These are phyloP conservation scores for Chrysina gloriosa DNA, from an alignment of 2,888 invertebrate species.

Conservation along the genomic window DNA sequence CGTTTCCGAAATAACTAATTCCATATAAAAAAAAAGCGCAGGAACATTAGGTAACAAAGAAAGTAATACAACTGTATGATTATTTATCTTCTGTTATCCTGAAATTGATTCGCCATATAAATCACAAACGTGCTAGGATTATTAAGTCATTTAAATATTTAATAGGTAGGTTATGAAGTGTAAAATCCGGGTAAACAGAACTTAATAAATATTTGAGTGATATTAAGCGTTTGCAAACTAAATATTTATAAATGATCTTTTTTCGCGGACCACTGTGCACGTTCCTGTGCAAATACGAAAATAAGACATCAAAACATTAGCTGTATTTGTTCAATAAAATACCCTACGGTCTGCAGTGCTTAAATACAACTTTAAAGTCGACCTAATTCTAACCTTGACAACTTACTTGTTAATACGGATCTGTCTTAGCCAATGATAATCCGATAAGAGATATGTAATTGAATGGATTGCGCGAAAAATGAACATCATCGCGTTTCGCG, in stretches of 20 bases:
- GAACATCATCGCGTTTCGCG: slow-evolving; percentile 4
- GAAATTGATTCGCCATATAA: no score
- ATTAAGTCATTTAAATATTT: neutral
- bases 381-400: no score
- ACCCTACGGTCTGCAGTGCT: no score
- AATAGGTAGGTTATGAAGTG: neutral
- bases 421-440: neutral
- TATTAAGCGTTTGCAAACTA: no score
- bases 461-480: neutral
- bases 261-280: neutral
- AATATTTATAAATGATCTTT: no score
- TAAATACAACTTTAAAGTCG: no score
- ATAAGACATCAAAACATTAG: neutral
- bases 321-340: neutral
- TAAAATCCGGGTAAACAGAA: slow-evolving; percentile 3
- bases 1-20: no score
- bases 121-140: neutral
- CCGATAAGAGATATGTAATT: neutral
- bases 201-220: slow-evolving; percentile 4
- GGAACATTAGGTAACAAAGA: no score
- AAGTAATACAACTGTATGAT: no score
- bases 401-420: neutral
- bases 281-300: neutral
- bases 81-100: no score
- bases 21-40: no score